phyloP scores from a whole-genome alignment of 2,113 vertebrate genomes.

The Narcine bancroftii region DNA sequence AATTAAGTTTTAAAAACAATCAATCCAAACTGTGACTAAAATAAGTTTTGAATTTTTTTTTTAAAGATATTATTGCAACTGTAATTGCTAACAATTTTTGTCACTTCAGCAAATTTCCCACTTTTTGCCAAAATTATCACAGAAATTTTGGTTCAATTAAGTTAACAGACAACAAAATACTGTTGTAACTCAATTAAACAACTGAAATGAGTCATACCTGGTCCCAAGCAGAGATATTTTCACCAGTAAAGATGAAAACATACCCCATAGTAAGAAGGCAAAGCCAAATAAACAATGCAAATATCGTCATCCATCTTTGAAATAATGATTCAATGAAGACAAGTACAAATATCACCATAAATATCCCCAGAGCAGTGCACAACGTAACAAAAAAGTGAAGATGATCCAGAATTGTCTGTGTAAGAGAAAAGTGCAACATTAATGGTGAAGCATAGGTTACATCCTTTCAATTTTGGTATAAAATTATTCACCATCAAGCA shows the following conservation, averaged over 20 bases:
- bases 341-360: constrained; percentile 67
- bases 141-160: background rate
- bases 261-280: constrained; percentile 77
- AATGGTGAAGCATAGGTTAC: background rate
- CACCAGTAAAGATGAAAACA: constrained; percentile 62
- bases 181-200: background rate
- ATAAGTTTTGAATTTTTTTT: background rate
- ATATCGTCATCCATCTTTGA: constrained; percentile 65
- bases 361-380: constrained; percentile 65
- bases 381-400: constrained; percentile 63
- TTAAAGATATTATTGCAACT: background rate
- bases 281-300: constrained; percentile 70
- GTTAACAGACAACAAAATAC: background rate
- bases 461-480: background rate
- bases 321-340: constrained; percentile 69
- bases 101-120: too few relatives aligned
- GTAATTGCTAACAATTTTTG: background rate
- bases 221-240: constrained; percentile 61
- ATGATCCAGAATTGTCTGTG: constrained; percentile 51
- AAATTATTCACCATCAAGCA: background rate
- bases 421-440: constrained; percentile 33
- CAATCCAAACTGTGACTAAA: background rate
- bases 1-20: background rate
- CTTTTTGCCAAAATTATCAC: background rate
- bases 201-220: constrained; percentile 62